Evolutionary conservation across 1,140 invertebrate species (phyloP), one percentile per base, ranked within the genome.

Genomic region (Steinernema khuongi): DNA sequence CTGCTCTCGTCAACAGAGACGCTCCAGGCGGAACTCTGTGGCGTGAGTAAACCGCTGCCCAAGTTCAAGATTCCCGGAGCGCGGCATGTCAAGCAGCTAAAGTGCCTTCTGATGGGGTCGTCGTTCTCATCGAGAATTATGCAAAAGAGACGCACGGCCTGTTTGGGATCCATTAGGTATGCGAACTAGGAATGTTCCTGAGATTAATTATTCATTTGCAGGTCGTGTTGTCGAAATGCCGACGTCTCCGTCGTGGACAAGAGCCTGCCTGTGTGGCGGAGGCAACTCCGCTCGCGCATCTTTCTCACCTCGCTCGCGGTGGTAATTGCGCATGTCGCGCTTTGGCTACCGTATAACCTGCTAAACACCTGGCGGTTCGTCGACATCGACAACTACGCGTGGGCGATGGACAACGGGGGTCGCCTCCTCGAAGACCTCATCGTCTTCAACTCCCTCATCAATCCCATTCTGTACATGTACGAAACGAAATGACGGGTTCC

Each of bases 291-390:
- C 31, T 82, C 81, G 18, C 71, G 77, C 31, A 77, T 82, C 26
- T 82, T 83, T 36, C 68, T 75, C 26, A 82, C 73, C 36, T 81
- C 81, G 4, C 72, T 82, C 18, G 67, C 73, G 4, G 77, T 82
- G 19, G 80, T 83, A 11, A 19, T 76, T 0, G 60, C 74, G 1
- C 81, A 82, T 71, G 71, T 82, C 43, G 36, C 73, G 60, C 68
- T 82, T n/a, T 82, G 81, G 81, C 78, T 82, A 1, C 81, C 81
- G 14, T 82, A 82, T 60, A 82, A 82, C 77, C 66, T 83, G 30
- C 44, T 83, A 1, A 80, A 81, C 66, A 66, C 68, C 19, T 22
- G 77, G 18, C 33, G 81, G 30, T 83, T 81, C n/a, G 77, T 81
- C 2, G 68, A 83, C 68, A 73, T 69, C 22, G 70, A 28, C 22